Base-by-base conservation (phyloP, 2,797 vertebrate species). In the Discoglossus pictus region DNA sequence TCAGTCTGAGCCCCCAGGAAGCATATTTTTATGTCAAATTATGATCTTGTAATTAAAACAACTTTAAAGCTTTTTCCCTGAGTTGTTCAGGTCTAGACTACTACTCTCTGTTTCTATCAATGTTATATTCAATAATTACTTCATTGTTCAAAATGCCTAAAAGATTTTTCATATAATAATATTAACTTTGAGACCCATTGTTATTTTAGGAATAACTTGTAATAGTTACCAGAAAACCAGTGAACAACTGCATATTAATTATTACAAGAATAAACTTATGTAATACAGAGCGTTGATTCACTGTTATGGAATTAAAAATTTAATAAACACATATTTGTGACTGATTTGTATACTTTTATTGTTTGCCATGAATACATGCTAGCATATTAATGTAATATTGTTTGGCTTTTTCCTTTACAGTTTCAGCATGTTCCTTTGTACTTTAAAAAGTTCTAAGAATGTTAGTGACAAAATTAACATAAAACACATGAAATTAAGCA, bases 251-350 rank as follows among this genome's bases (percentile, higher is more conserved):
- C 5, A 44, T 34, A 24, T 8, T 48, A 21, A 12, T 56, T 10
- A 8, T 23, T 10, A 36, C 27, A 55, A 46, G 31, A 54, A 27
- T 27, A 7, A 27, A 53, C 34, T 13, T n/a, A 48, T 24, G 34
- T 31, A 2, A 16, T n/a, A 15, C 17, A 36, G 6, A 20, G 2
- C 34, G 8, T 44, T 35, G 12, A 24, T 48, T 8, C 31, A 7
- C 48, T 58, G 44, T 48, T 48, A 44, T 40, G 9, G 35, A 53
- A 27, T 39, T 34, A 13, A n/a, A n/a, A 7, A 20, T 24, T 50
- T 62, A 13, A 7, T 15, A 17, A 50, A 62, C 35, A 51, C 40
- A 21, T 63, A 53, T 52, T 63, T 52, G 16, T 1, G 13, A 18
- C 42, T 61, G 10, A 52, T 17, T 52, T 25, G 15, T 31, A 11